Evolutionary conservation across 1,140 invertebrate genomes (phyloP).

Genomic region (Camponotus floridanus): DNA sequence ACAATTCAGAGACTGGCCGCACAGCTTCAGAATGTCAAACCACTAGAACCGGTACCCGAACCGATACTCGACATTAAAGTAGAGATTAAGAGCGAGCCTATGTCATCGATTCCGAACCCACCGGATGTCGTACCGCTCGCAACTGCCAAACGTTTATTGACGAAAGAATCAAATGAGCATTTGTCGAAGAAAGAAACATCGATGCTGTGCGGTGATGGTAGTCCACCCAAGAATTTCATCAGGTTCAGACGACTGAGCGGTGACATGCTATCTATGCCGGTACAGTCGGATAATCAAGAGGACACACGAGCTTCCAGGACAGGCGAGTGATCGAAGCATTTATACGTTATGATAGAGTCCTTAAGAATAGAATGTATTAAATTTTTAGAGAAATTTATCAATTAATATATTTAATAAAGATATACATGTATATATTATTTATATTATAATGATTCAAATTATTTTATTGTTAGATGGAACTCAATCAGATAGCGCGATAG

Average conservation of each 20-base stretch:
- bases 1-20: constrained; percentile 84
- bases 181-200: not conserved
- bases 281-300: constrained; percentile 14
- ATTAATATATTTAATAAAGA: constrained; percentile 1
- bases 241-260: constrained; percentile 82
- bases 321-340: constrained; percentile 45
- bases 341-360: not conserved
- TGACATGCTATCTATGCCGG: constrained; percentile 79
- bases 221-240: constrained; percentile 78
- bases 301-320: not conserved
- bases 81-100: not conserved
- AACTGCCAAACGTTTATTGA: constrained; percentile 13
- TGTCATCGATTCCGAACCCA: constrained; percentile 59
- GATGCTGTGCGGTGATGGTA: not conserved
- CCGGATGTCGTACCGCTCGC: constrained; percentile 64
- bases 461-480: constrained; percentile 45
- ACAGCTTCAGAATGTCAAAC: constrained; percentile 80
- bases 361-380: not conserved
- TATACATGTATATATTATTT: not conserved
- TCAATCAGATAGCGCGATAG: constrained; percentile 8
- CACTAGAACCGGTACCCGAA: constrained; percentile 52
- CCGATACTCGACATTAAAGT: constrained; percentile 18
- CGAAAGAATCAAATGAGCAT: constrained; percentile 7
- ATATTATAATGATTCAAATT: constrained; percentile 20
- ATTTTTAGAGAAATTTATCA: not conserved